Base-by-base conservation (phyloP, 2,113 vertebrate genomes). In the Ursus arctos region DNA sequence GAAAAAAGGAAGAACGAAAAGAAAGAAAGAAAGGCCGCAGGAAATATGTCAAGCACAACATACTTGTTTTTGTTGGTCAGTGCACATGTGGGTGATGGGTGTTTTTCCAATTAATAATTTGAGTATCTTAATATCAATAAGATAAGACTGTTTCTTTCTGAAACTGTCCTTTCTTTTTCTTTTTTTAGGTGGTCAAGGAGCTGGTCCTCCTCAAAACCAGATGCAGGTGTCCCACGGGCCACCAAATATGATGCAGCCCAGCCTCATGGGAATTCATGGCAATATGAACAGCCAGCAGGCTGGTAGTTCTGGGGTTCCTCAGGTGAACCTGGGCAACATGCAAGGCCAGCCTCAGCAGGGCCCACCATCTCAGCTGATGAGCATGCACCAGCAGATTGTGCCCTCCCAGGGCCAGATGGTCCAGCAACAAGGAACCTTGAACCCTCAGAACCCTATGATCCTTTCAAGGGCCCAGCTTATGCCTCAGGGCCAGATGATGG, bases 351-450 rank as follows among this genome's bases (percentile, higher is more conserved):
- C 99, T 88, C 99, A 99, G 97, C 99, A 99, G 98, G 99, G 99
- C 98, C 99, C 99, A 98, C 99, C 99, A 98, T 99, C 99, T 98
- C 99, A 99, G 95, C 99, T 99, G 87, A 99, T 99, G 98, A 99
- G 99, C 97, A 99, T 99, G 99, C 99, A 99, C 98, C 99, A 99
- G 98, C 99, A 99, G 96, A 99, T 99, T 2, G 99, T 99, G 72
- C 99, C 99, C 86, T 99, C 99, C 97, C 99, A 99, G 99, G 99
- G 99, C 97, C 99, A 99, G 98, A 99, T 99, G 99, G 99, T 99
- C 98, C 99, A 99, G 97, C 98, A 99, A 96, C 99, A 99, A 98
- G 99, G 99, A 98, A 98, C 98, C 0, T 96, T 99, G 98, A 99
- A 99, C 95, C 98, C 99, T 97, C 99, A 99, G 93, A 99, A 99